phyloP scores from a whole-genome alignment of 2,113 vertebrate species.

The Phyllostomus discolor region DNA sequence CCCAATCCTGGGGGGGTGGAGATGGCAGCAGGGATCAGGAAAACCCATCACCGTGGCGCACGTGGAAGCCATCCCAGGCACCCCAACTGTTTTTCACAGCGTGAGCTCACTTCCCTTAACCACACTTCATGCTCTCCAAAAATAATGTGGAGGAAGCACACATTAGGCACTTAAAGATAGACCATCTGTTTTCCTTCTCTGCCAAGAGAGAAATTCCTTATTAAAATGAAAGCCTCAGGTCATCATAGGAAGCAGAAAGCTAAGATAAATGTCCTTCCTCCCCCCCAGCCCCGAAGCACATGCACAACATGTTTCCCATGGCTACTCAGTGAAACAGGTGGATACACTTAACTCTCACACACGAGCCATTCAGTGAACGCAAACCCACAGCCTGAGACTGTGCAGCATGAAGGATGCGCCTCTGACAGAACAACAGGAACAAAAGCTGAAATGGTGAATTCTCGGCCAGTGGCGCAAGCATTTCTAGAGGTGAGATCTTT shows the following conservation, averaged over 20 bases:
- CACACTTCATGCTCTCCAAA: slow-evolving; percentile 55
- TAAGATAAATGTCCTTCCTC: slow-evolving; percentile 56
- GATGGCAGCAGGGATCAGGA: slow-evolving; percentile 39
- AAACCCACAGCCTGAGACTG: background rate
- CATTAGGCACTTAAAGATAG: slow-evolving; percentile 39
- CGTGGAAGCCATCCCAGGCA: slow-evolving; percentile 50
- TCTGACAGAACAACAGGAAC: background rate
- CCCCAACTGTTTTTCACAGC: slow-evolving; percentile 59
- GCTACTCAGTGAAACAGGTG: slow-evolving; percentile 41
- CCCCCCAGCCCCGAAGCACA: background rate
- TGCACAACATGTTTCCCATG: slow-evolving; percentile 22
- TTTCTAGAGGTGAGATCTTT: background rate
- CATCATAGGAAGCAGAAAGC: slow-evolving; percentile 7
- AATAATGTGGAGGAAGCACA: slow-evolving; percentile 48
- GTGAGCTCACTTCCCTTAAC: slow-evolving; percentile 65
- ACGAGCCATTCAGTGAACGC: background rate
- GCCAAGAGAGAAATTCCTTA: slow-evolving; percentile 51
- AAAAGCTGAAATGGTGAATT: background rate
- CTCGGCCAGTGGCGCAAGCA: background rate
- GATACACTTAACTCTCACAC: slow-evolving; percentile 46
- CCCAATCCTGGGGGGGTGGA: background rate
- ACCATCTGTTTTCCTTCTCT: slow-evolving; percentile 64
- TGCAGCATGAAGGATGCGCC: background rate
- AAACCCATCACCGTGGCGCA: slow-evolving; percentile 22
- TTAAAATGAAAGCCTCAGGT: slow-evolving; percentile 64